Evolutionary conservation across 2,113 vertebrate species (phyloP).

Genomic region (Labeo catla): DNA sequence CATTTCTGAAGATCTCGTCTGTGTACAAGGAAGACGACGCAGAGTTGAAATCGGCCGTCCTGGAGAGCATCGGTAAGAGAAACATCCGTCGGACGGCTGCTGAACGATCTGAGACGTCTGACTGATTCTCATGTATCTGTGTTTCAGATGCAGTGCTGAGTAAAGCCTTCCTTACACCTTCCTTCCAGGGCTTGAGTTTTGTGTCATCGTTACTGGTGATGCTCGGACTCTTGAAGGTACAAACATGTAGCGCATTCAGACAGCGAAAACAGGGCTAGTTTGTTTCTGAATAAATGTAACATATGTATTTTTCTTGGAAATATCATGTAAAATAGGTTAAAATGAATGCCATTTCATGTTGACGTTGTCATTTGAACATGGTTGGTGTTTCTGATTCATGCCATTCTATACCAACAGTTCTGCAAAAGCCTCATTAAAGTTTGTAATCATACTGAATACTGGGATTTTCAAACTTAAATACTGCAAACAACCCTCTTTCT

Average conservation of each 20-base stretch:
- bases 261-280: background rate
- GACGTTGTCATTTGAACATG: too few relatives aligned
- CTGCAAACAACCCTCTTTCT: background rate
- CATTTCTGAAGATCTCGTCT: conserved; percentile 90
- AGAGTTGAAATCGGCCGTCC: conserved; percentile 81
- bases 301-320: background rate
- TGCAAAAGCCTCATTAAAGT: too few relatives aligned
- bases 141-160: conserved; percentile 85
- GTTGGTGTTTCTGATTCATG: too few relatives aligned
- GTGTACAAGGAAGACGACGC: conserved; percentile 88
- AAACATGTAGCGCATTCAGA: background rate
- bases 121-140: conserved; percentile 1
- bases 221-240: conserved; percentile 94
- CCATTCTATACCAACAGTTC: too few relatives aligned
- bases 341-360: background rate
- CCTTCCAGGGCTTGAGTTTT: conserved; percentile 85
- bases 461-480: background rate
- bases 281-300: background rate
- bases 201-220: conserved; percentile 87
- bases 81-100: background rate
- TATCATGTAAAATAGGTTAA: background rate
- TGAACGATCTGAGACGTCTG: background rate
- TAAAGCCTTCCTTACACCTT: conserved; percentile 83
- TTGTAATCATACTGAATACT: background rate
- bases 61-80: conserved; percentile 76